Evolutionary conservation across 2,888 invertebrate genomes (phyloP), one percentile per base, ranked within the genome.

Genomic region (Oxytorus armatus): DNA sequence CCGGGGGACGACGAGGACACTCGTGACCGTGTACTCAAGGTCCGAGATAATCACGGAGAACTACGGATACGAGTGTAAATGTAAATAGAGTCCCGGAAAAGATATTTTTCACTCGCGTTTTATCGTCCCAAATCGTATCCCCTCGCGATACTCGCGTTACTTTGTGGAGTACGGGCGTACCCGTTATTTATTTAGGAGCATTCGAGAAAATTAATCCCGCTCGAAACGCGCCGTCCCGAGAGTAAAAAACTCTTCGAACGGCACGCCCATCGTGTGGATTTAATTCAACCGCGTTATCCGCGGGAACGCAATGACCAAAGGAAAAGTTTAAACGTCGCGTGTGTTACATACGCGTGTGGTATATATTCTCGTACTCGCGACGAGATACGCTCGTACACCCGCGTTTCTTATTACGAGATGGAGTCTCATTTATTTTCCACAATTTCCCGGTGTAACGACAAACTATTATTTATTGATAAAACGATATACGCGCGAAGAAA

Each of bases 371-470:
- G 21, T 1, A 1, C 16, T 8, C 25, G 29, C 18, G 0, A 21
- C 21, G 42, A 29, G 25, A 55, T 21, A 69, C 29, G 39, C 29
- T 3, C 5, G 4, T 44, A 57, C 55, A 44, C 25, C 63, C 72
- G 77, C 77, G 73, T 80, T 80, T 63, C 73, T 77, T 73, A 80
- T 80, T 73, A 74, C 55, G 72, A 61, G 74, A 70, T 72, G 76
- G 57, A 81, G 77, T n/a, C 1, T 70, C 14, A 1, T 7, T 33
- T 8, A 2, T 18, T 57, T 10, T 63, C 33, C 23, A 8, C 49
- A 73, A 29, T n/a, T 51, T 39, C 44, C 33, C 70, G 42, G n/a
- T n/a, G n/a, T n/a, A n/a, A n/a, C n/a, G n/a, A n/a, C n/a, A n/a
- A n/a, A n/a, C n/a, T n/a, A n/a, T n/a, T n/a, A n/a, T n/a, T n/a